Evolutionary conservation across 2,113 vertebrate genomes (phyloP).

Genomic region (Ahaetulla prasina): DNA sequence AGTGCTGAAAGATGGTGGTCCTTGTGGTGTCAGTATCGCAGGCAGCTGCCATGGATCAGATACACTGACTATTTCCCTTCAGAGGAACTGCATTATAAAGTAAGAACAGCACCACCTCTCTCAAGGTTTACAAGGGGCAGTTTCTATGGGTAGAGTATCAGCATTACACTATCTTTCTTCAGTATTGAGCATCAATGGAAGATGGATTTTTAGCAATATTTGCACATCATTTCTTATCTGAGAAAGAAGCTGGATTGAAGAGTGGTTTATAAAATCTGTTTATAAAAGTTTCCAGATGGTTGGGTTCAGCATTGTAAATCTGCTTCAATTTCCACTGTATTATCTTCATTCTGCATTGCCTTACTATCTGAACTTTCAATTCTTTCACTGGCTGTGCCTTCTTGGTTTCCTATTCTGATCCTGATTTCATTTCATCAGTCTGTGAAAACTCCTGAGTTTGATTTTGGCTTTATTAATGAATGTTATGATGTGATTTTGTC

Average conservation of each 20-base stretch:
- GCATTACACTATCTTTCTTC: neutral
- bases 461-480: neutral
- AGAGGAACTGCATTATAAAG: neutral
- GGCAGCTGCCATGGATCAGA: neutral
- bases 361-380: neutral
- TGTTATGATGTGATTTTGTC: neutral
- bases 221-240: neutral
- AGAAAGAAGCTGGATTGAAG: neutral
- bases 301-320: neutral
- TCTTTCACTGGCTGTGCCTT: neutral
- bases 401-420: neutral
- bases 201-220: neutral
- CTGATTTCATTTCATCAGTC: neutral
- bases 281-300: neutral
- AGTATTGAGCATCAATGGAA: neutral
- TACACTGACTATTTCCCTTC: neutral
- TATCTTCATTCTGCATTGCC: neutral
- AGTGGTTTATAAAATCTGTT: neutral
- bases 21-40: neutral
- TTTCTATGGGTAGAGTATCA: neutral
- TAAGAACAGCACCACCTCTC: neutral
- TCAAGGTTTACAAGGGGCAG: neutral
- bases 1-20: neutral
- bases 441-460: neutral
- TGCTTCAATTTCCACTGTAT: neutral